Conservation (phyloP, 1,140 invertebrate genomes). For the Drosophila repletoides region DNA sequence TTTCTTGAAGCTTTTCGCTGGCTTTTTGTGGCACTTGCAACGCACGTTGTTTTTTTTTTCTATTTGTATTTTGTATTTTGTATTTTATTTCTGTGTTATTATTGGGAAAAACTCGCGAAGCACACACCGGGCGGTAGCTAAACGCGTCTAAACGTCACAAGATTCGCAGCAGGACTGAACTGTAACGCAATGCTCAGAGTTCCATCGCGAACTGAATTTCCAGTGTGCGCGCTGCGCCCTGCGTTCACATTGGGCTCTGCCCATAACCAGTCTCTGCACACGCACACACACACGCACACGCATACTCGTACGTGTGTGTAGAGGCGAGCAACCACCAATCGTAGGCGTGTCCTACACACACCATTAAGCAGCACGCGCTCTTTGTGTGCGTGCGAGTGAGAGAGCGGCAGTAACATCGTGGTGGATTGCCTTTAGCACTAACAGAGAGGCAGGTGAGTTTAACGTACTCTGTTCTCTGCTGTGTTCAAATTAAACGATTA, state of each 20-base stretch:
- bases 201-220: constrained; percentile 48
- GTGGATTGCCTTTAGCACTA: constrained; percentile 22
- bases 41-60: neutral
- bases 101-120: constrained; percentile 54
- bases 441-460: constrained; percentile 26
- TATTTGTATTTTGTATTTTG: constrained; percentile 7
- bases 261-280: constrained; percentile 29
- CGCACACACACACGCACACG: neutral
- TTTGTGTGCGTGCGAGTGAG: neutral
- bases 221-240: too few species aligned
- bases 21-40: constrained; percentile 15
- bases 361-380: neutral
- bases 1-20: neutral
- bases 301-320: neutral
- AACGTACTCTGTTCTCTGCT: neutral
- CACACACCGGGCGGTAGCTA: constrained; percentile 55
- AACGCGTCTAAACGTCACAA: constrained; percentile 75
- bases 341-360: constrained; percentile 30
- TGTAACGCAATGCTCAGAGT: constrained; percentile 49
- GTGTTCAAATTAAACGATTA: too few species aligned
- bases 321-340: constrained; percentile 29
- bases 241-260: constrained; percentile 24
- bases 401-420: constrained; percentile 14
- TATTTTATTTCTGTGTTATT: constrained; percentile 26
- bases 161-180: constrained; percentile 81